These are phyloP conservation scores for Acanthococcus lagerstroemiae DNA, from an alignment of 2,888 invertebrate genomes.

Conservation along the genomic window DNA sequence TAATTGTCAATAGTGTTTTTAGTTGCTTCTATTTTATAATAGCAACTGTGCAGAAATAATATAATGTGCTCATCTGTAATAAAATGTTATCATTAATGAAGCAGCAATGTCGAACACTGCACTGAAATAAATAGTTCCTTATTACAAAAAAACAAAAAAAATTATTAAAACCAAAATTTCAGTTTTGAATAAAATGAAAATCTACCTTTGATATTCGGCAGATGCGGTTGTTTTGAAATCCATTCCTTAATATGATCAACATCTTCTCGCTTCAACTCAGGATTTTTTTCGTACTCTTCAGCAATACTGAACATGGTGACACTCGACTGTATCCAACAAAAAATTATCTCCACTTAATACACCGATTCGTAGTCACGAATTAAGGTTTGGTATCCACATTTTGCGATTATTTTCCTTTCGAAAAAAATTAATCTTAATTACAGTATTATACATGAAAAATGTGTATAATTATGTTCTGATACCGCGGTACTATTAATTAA, in stretches of 20 bases:
- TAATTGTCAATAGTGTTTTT: slow-evolving; percentile 34
- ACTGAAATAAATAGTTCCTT: not conserved
- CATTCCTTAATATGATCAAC: slow-evolving; percentile 36
- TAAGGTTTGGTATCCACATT: not conserved
- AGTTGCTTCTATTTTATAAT: slow-evolving; percentile 33
- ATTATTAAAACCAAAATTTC: not conserved
- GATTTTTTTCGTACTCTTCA: slow-evolving; percentile 35
- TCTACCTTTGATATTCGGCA: slow-evolving; percentile 31
- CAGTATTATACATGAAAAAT: too few relatives aligned
- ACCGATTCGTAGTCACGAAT: too few relatives aligned
- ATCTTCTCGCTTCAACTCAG: slow-evolving; percentile 36
- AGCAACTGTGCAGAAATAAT: slow-evolving; percentile 34
- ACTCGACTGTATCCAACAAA: too few relatives aligned
- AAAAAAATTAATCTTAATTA: too few relatives aligned
- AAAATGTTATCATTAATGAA: too few relatives aligned
- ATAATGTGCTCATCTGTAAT: slow-evolving; percentile 31
- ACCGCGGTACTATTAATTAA: too few relatives aligned
- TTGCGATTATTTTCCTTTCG: too few relatives aligned
- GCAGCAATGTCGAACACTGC: too few relatives aligned
- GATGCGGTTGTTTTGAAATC: slow-evolving; percentile 35
- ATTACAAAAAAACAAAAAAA: not conserved
- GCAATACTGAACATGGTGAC: slow-evolving; percentile 18
- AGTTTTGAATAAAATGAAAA: not conserved
- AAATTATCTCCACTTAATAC: too few relatives aligned
- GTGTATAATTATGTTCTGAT: too few relatives aligned